phyloP scores from a whole-genome alignment of 2,888 invertebrate genomes.

The Clivina fossor region DNA sequence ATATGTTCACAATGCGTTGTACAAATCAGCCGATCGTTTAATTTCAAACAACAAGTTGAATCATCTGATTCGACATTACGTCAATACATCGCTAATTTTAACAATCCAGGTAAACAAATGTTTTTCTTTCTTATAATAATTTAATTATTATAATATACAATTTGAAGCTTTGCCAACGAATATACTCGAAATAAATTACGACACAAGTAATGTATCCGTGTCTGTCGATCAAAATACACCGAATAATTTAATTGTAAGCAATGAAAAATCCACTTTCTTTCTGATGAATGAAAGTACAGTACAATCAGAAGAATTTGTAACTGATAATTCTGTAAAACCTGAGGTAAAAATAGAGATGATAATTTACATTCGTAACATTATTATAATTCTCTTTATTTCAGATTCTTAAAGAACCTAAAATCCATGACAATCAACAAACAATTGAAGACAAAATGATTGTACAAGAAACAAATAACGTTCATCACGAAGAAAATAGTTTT shows the following conservation, averaged over 20 bases:
- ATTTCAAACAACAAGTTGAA: conserved; percentile 40
- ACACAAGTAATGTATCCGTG: not conserved
- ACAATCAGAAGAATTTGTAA: not conserved
- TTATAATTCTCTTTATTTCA: no score
- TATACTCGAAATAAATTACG: conserved; percentile 19
- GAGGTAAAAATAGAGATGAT: not conserved
- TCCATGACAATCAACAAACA: no score
- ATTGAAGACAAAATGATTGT: no score
- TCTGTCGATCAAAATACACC: not conserved
- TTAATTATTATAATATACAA: not conserved
- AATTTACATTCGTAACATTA: no score
- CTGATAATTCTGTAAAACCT: not conserved
- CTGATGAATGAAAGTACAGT: not conserved
- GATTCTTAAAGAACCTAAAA: no score
- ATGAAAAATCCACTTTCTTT: not conserved
- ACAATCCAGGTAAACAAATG: conserved; percentile 12
- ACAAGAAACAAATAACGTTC: no score
- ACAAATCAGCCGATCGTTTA: conserved; percentile 38
- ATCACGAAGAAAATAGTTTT: not conserved
- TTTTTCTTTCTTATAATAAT: not conserved
- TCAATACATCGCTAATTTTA: conserved; percentile 30
- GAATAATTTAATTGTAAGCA: not conserved
- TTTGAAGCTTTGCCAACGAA: conserved; percentile 14
- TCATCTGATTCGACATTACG: conserved; percentile 36
- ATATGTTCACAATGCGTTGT: conserved; percentile 38